A percentile compares a stretch with the other conserved stretches of the same genome.
These are phyloP conservation scores for Dysidea cf. avara DNA, from an alignment of 37 sponge, comb jelly and placozoan species.

Conservation along the genomic window DNA sequence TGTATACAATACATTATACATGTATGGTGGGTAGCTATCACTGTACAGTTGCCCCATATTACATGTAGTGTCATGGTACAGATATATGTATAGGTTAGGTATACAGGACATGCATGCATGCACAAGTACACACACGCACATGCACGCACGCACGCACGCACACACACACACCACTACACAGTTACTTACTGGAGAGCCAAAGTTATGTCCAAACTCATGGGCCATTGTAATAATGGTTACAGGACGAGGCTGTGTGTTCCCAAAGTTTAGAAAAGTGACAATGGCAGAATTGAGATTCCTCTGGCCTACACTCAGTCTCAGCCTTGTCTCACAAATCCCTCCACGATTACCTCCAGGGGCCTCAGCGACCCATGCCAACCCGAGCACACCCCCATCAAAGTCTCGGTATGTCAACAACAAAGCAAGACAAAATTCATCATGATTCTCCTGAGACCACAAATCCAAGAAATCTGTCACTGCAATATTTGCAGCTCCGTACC, in stretches of 20 bases:
- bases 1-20: too few species aligned
- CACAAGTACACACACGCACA: too few species aligned
- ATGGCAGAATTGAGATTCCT: slow-evolving; percentile 61
- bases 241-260: slow-evolving; percentile 31
- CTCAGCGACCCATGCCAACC: slow-evolving; percentile 72
- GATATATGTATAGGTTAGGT: too few species aligned
- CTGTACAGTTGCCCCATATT: too few species aligned
- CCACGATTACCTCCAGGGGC: slow-evolving; percentile 71
- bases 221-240: slow-evolving; percentile 51
- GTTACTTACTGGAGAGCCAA: slow-evolving; percentile 48
- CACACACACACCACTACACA: too few species aligned
- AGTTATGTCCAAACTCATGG: slow-evolving; percentile 80
- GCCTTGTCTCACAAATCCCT: slow-evolving; percentile 71
- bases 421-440: slow-evolving; percentile 55
- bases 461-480: slow-evolving; percentile 22
- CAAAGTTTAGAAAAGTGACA: slow-evolving; percentile 64
- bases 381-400: slow-evolving; percentile 58
- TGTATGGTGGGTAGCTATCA: too few species aligned
- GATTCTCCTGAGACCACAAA: slow-evolving; percentile 41
- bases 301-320: slow-evolving; percentile 33
- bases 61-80: too few species aligned
- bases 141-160: too few species aligned
- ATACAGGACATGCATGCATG: too few species aligned
- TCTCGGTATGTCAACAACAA: slow-evolving; percentile 61
- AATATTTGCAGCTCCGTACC: background rate